Base-by-base conservation (phyloP, 2,113 vertebrate species). In the Dicentrarchus labrax region DNA sequence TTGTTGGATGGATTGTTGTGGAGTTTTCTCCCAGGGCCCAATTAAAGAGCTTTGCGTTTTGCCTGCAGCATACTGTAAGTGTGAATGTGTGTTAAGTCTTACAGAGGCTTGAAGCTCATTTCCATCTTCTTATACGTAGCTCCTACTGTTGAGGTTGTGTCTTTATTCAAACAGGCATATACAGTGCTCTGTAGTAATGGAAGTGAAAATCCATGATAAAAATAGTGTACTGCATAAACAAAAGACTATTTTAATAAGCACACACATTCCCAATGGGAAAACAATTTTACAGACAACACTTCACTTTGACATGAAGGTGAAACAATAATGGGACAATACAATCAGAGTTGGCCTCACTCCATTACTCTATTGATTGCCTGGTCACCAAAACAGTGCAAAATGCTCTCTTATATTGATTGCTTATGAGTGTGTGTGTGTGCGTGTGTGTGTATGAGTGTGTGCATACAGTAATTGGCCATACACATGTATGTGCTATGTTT, bases 11-110 rank as follows among this genome's bases (percentile, higher is more conserved):
- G 92, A 94, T 92, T 94, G 85, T 91, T 86, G 81, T 83, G 74
- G 85, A 88, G 83, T 93, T 94, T 93, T 95, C 96, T 95, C 93
- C 11, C 80, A 93, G 92, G 93, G 92, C 88, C 94, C 89, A 93
- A 94, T 94, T 96, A 95, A 93, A 91, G 72, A 86, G 81, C 72
- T 82, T 72, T 45, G 70, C 64, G 60, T 83, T 78, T 83, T 75
- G 86, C 90, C 88, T 76, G 82, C 56, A 82, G 85, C 71, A 9
- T 24, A 75, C 77, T 73, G 65, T 51, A 17, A 85, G 78, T 48
- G 41, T 83, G 88, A 90, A 76, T 69, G 72, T 84, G 82, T 91
- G 75, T 85, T 77, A 48, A 86, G 72, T 65, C 83, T 88, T 64
- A 78, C 53, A 12, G 30, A 78, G 17, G 69, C 85, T 84, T 78